Percentiles rank a stretch among this genome's conserved stretches.
These are phyloP conservation scores for Condylura cristata DNA, from an alignment of 2,113 vertebrate genomes.

Conservation along the genomic window DNA sequence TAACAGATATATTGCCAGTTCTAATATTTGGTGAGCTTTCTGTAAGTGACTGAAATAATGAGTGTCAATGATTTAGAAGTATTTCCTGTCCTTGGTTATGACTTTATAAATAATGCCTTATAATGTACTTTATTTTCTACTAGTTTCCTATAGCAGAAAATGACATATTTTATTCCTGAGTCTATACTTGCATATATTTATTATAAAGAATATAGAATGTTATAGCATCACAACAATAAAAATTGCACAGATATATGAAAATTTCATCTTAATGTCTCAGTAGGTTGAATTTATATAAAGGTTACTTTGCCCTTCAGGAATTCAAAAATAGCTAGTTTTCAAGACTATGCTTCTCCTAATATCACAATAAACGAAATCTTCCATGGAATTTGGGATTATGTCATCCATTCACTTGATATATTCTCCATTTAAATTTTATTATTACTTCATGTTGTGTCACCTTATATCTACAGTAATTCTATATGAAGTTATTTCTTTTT, in stretches of 20 bases:
- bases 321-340: conserved; percentile 57
- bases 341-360: conserved; percentile 35
- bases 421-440: conserved; percentile 57
- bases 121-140: background rate
- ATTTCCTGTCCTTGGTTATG: background rate
- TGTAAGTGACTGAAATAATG: background rate
- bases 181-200: background rate
- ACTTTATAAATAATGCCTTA: conserved; percentile 44
- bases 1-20: background rate
- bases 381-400: conserved; percentile 37
- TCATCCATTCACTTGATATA: conserved; percentile 58
- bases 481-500: conserved; percentile 23
- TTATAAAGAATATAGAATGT: conserved; percentile 1
- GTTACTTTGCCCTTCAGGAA: conserved; percentile 65
- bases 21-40: background rate
- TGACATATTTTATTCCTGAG: background rate
- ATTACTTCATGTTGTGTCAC: conserved; percentile 45
- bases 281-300: conserved; percentile 47
- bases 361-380: conserved; percentile 59
- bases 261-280: conserved; percentile 30
- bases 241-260: conserved; percentile 55
- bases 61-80: conserved; percentile 40
- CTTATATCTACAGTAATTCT: conserved; percentile 61
- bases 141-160: conserved; percentile 8
- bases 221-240: conserved; percentile 53